Base-by-base conservation (phyloP, 2,888 invertebrate species). In the Uloborus plumipes region DNA sequence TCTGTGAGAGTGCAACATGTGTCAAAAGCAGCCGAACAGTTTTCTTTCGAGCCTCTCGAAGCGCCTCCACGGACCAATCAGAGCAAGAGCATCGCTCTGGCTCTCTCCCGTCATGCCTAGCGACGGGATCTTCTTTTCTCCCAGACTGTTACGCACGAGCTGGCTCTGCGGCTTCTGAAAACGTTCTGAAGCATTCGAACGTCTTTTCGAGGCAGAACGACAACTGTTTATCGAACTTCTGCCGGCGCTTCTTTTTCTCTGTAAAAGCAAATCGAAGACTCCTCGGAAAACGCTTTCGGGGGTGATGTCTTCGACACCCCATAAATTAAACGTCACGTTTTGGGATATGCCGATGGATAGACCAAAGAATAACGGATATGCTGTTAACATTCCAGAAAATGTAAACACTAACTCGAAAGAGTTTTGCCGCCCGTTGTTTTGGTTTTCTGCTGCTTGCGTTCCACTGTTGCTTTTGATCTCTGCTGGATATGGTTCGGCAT, bases 21-120 rank as follows among this genome's bases (percentile, higher is more conserved):
- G 80, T 81, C 79, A 80, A 67, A 80, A 80, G 73, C 79, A 80
- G 39, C 22, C 22, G 74, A 80, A 80, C 64, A 49, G 65, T 81
- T 74, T 74, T 71, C 74, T 58, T 74, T 39, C 50, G 62, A 50
- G 61, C 50, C 50, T 51, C 58, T 49, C 74, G 74, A 64, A 81
- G 80, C 80, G 80, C 80, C 80, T 39, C 58, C 74, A 55, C 58
- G 13, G 64, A 69, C 69, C 80, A 74, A 80, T 73, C 67, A 62
- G 79, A 73, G 61, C 39, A 53, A 64, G 31, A 26, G 67, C 55
- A 73, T 80, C 64, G n/a, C 16, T 22, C 14, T 53, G 51, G 62
- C 26, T 39, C 39, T 39, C 74, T 81, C 80, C 80, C 80, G 62
- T 53, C 80, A 74, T 81, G 80, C 80, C 31, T 22, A 49, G 49